phyloP scores from a whole-genome alignment of 2,888 invertebrate genomes.

The Clepsis dumicolana region DNA sequence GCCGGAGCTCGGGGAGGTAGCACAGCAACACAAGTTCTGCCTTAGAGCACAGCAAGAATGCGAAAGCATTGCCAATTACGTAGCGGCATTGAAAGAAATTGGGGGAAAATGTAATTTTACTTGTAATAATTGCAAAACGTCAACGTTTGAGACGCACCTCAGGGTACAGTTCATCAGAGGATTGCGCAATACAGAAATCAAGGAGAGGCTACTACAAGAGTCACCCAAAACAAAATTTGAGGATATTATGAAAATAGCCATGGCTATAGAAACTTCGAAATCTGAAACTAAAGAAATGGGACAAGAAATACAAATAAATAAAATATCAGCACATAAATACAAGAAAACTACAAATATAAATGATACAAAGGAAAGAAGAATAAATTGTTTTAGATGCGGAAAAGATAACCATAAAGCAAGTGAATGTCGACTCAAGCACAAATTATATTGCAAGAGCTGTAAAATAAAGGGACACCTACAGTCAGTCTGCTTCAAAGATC shows the following conservation, averaged over 20 bases:
- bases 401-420: not conserved
- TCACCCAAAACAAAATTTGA: conserved; percentile 12
- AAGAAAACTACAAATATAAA: no score
- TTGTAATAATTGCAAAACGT: conserved; percentile 30
- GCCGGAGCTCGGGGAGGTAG: conserved; percentile 15
- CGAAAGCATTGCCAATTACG: conserved; percentile 22
- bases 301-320: not conserved
- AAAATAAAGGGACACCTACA: conserved; percentile 8
- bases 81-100: conserved; percentile 30
- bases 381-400: not conserved
- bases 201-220: conserved; percentile 40
- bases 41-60: not conserved
- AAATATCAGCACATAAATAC: not conserved
- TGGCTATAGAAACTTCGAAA: conserved; percentile 20
- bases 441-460: conserved; percentile 7
- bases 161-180: conserved; percentile 39
- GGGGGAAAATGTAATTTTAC: conserved; percentile 41
- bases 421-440: not conserved
- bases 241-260: conserved; percentile 1
- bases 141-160: conserved; percentile 35
- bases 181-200: conserved; percentile 26
- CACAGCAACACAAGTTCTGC: conserved; percentile 21
- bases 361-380: not conserved
- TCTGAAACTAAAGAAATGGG: conserved; percentile 15
- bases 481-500: conserved; percentile 9